Evolutionary conservation across 1,140 invertebrate species (phyloP).

Genomic region (Cataglyphis hispanica): DNA sequence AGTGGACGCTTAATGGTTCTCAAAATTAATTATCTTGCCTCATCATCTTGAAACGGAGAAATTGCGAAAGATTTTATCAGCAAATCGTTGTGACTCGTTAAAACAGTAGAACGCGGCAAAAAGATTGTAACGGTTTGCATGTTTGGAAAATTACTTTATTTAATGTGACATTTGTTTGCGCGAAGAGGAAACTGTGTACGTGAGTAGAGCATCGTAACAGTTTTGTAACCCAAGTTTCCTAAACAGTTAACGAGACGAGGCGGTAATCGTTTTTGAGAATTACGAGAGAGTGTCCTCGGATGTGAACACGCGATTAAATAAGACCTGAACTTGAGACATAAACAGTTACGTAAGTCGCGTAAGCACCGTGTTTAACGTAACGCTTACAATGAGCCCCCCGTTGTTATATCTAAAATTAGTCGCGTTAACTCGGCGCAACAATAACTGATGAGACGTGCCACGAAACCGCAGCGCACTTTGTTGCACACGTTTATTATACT

Average conservation of each 20-base stretch:
- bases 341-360: slow-evolving; percentile 39
- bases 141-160: slow-evolving; percentile 5
- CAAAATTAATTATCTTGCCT: not conserved
- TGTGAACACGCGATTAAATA: not conserved
- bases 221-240: not conserved
- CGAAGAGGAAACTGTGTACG: not conserved
- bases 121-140: not conserved
- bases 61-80: not conserved
- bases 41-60: not conserved
- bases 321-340: slow-evolving; percentile 10
- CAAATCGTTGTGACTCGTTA: not conserved
- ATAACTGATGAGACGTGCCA: slow-evolving; percentile 36
- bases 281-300: not conserved
- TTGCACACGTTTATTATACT: slow-evolving; percentile 48
- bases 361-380: slow-evolving; percentile 17
- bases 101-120: not conserved
- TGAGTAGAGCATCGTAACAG: not conserved
- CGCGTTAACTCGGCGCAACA: slow-evolving; percentile 42
- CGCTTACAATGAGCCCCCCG: not conserved
- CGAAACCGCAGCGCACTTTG: slow-evolving; percentile 16
- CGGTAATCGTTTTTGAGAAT: slow-evolving; percentile 52
- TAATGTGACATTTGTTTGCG: not conserved
- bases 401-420: slow-evolving; percentile 47
- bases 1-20: not conserved
- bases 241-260: not conserved